A percentile compares a stretch with the other conserved stretches of the same genome.
These are phyloP conservation scores for Tetragnatha montana DNA, from an alignment of 2,888 invertebrate species.

Conservation along the genomic window DNA sequence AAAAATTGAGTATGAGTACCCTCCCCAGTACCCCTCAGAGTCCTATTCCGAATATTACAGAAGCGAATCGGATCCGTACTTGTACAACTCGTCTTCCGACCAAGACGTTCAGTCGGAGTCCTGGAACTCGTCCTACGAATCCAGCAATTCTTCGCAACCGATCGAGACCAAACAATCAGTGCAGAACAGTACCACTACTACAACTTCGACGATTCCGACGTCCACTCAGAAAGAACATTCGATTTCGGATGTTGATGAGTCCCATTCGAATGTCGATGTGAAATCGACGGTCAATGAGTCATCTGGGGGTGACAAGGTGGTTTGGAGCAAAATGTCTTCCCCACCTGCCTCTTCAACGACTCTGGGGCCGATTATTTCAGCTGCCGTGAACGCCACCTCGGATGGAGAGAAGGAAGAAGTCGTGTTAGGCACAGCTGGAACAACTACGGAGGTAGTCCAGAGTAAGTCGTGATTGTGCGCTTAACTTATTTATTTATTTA, in stretches of 20 bases:
- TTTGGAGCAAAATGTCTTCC: not conserved
- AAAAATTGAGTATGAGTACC: not conserved
- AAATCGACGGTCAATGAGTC: not conserved
- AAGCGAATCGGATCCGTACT: not conserved
- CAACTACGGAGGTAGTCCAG: not conserved
- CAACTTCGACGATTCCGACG: not conserved
- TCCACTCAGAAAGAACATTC: not conserved
- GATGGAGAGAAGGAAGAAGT: conserved; percentile 39
- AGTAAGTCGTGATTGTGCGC: conserved; percentile 24
- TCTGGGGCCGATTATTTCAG: not conserved
- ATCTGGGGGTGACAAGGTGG: not conserved
- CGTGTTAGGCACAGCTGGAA: conserved; percentile 30
- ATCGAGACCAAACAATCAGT: not conserved
- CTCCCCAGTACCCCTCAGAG: not conserved
- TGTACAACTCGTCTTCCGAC: not conserved
- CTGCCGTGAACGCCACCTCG: not conserved
- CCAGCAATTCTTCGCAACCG: not conserved
- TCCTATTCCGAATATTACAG: not conserved
- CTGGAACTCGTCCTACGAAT: conserved; percentile 10
- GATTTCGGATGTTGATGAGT: not conserved
- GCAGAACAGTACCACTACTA: not conserved
- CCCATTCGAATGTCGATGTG: not conserved
- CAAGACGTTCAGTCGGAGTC: not conserved
- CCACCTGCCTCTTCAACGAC: not conserved
- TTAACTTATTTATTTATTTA: not conserved